Percentiles rank a stretch among this genome's conserved stretches.
Conservation (phyloP, 1,140 invertebrate species). For the Protaetia brevitarsis region DNA sequence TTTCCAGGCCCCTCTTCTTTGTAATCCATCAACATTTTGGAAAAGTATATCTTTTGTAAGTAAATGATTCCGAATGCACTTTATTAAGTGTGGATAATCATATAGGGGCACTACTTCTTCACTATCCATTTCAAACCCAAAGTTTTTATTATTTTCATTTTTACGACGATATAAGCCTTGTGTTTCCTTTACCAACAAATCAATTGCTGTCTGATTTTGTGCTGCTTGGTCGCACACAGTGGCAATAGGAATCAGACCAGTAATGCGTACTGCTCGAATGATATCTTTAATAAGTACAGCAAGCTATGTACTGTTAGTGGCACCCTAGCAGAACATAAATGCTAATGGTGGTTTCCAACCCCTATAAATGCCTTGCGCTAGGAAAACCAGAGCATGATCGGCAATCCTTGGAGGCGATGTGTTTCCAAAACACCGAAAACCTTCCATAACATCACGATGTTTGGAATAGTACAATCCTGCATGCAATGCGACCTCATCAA, state of each 20-base stretch:
- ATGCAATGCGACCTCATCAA: conserved; percentile 26
- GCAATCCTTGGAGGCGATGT: conserved; percentile 4
- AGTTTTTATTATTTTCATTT: neutral
- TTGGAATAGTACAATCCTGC: conserved; percentile 21
- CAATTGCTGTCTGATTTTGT: conserved; percentile 29
- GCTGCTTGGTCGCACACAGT: conserved; percentile 33
- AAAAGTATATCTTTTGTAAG: neutral
- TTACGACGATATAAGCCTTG: neutral
- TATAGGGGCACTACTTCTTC: neutral
- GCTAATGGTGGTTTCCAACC: conserved; percentile 25
- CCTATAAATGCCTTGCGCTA: conserved; percentile 22
- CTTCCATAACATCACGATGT: neutral
- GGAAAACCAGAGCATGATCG: conserved; percentile 28
- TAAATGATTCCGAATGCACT: too few relatives aligned
- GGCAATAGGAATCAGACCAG: conserved; percentile 27
- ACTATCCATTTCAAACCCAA: neutral
- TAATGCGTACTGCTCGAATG: conserved; percentile 23
- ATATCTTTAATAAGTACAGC: conserved; percentile 16
- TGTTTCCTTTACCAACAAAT: neutral
- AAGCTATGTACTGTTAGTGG: neutral
- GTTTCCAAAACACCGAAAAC: neutral
- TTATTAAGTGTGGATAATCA: neutral
- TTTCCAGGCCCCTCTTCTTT: neutral
- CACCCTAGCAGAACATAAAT: conserved; percentile 21
- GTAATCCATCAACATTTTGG: neutral